Evolutionary conservation across 2,888 invertebrate species (phyloP), one percentile per base, ranked within the genome.

Genomic region (Villa cingulata): DNA sequence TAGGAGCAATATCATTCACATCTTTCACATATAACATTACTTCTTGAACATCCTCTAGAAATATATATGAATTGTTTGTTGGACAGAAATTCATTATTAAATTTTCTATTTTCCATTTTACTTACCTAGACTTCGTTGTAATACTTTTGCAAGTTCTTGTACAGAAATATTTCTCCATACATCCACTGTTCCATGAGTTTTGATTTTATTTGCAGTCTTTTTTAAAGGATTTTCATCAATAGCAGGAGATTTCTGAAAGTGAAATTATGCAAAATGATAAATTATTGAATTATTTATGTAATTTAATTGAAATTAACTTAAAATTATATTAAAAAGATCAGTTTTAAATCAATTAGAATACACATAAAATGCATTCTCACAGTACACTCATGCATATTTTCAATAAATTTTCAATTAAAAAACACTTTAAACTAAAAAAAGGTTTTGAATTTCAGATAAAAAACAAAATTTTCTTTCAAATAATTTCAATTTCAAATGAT

Each of bases 81-180:
- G 3, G 4, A 4, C 7, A 23, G 23, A 23, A 29, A 23, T 9
- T 10, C 1, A 2, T 2, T 17, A 4, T 5, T 9, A 23, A 19
- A 34, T 32, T 18, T 18, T 27, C 4, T 42, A n/a, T 17, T 18
- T 49, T 1, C 16, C 48, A 3, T 4, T 38, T 9, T 1, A 53
- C 60, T 68, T 70, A 78, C 83, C 80, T 52, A 81, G 59, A 61
- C 81, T 73, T 62, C 77, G 78, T 4, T 73, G 67, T 29, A 86
- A 60, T 0, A 78, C 73, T 42, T 71, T 60, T 1, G 88, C 83
- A 47, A 94, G 64, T 58, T 92, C 83, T 23, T 64, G 61, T 0
- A 90, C 81, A 0, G 86, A 87, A 77, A 92, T 91, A 58, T 83
- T 77, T 41, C 76, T 70, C 87, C 89, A 89, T 52, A 91, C 73